These are phyloP conservation scores for Oenanthe oenanthe DNA, from an alignment of 2,113 vertebrate genomes.

Conservation along the genomic window DNA sequence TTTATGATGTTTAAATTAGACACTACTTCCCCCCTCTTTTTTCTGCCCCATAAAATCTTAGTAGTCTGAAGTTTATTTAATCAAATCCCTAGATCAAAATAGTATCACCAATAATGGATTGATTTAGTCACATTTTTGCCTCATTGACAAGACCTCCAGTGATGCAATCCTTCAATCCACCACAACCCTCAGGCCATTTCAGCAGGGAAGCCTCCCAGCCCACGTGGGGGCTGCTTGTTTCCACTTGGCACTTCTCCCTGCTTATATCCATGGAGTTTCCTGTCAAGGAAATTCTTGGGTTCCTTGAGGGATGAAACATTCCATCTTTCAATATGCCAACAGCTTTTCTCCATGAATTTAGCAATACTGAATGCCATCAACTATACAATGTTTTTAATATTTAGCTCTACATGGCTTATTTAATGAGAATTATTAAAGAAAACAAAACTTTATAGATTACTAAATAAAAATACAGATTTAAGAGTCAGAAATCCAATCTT, in stretches of 20 bases:
- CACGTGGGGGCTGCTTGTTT: neutral
- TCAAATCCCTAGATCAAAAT: neutral
- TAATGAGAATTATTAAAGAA: neutral
- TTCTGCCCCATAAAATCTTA: fast-evolving
- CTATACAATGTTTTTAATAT: neutral
- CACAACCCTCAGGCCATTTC: neutral
- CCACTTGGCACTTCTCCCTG: neutral
- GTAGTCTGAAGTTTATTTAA: neutral
- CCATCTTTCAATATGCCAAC: neutral
- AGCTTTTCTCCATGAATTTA: neutral
- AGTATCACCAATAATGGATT: neutral
- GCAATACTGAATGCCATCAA: neutral
- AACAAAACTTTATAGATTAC: neutral
- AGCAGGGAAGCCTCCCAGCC: neutral
- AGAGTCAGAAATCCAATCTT: neutral
- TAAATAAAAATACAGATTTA: neutral
- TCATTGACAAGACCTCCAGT: neutral
- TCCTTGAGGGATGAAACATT: neutral
- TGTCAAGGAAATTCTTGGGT: neutral
- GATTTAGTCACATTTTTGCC: neutral
- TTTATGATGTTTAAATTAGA: neutral
- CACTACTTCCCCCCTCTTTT: neutral
- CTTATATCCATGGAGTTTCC: neutral
- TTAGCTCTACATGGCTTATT: neutral
- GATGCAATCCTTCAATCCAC: neutral